phyloP scores from a whole-genome alignment of 2,888 invertebrate species.

The Ferdinandea cuprea region DNA sequence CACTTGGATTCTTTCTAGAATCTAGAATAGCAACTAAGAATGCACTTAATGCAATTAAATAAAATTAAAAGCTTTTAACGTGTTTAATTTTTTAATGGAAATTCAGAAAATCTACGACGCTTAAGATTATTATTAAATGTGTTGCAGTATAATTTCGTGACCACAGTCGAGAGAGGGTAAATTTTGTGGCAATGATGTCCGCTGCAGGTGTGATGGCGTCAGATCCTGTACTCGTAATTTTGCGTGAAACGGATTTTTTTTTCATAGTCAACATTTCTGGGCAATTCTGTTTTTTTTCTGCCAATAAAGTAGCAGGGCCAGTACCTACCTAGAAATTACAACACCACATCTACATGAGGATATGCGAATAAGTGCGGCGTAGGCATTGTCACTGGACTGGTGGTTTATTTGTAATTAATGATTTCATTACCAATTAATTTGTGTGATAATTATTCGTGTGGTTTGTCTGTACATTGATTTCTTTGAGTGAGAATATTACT shows the following conservation, averaged over 20 bases:
- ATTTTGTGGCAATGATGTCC: neutral
- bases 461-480: constrained; percentile 48
- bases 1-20: constrained; percentile 45
- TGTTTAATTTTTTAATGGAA: constrained; percentile 45
- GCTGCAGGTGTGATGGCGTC: constrained; percentile 13
- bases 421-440: constrained; percentile 68
- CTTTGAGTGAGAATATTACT: constrained; percentile 19
- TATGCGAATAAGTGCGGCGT: neutral
- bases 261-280: constrained; percentile 48
- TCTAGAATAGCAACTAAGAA: constrained; percentile 42
- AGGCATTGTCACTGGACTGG: constrained; percentile 26
- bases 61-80: constrained; percentile 7
- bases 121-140: neutral
- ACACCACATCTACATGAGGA: too few species aligned
- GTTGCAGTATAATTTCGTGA: neutral
- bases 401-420: constrained; percentile 62
- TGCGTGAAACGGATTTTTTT: constrained; percentile 39
- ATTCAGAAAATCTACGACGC: neutral
- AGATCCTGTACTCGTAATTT: constrained; percentile 23
- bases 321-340: too few species aligned
- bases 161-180: neutral
- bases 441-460: constrained; percentile 60
- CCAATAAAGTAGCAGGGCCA: too few species aligned
- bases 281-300: constrained; percentile 40
- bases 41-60: constrained; percentile 56